Base-by-base conservation (phyloP, 2,797 vertebrate genomes). In the Scarus forsteni region DNA sequence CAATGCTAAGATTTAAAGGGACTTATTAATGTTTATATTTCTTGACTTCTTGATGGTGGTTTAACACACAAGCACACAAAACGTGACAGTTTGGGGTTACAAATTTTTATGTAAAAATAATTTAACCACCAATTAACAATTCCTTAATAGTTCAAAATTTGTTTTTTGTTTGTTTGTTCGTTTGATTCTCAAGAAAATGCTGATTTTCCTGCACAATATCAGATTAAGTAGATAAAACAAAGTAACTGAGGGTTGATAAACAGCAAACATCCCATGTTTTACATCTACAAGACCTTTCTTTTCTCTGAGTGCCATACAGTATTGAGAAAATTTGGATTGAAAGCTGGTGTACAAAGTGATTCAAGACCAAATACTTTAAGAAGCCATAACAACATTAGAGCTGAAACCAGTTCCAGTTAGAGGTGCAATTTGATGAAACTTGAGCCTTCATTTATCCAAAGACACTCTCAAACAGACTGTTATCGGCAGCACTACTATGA, bases 311-410 rank as follows among this genome's bases (percentile, higher is more conserved):
- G 6, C 5, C 12, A 38, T 7, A 49, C 54, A 55, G 6, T 16
- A 3, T 60, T 36, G 7, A 42, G 27, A 14, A 73, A 57, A 8
- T 12, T 7, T 63, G 13, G 12, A 44, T 35, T 61, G 10, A 18
- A n/a, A 10, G n/a, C 39, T 42, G 10, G 13, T 52, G n/a, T 35
- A 19, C 6, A 52, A 15, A 44, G 45, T 48, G 44, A 27, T 38
- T 54, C 18, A 66, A 56, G 44, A 18, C 19, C 18, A n/a, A 66
- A 49, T 42, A n/a, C 36, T 51, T 19, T 34, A 51, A 34, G 15
- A 38, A 50, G 10, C 15, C 54, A 11, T 19, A 46, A 36, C 12
- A 46, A 55, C 34, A 40, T 14, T n/a, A 3, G 3, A 10, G 14
- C 1, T 19, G 5, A 46, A 55, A 45, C 34, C 40, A 35, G 7